A percentile compares a stretch with the other conserved stretches of the same genome.
Conservation (phyloP, 2,888 invertebrate genomes). For the Quadroppia sp. region DNA sequence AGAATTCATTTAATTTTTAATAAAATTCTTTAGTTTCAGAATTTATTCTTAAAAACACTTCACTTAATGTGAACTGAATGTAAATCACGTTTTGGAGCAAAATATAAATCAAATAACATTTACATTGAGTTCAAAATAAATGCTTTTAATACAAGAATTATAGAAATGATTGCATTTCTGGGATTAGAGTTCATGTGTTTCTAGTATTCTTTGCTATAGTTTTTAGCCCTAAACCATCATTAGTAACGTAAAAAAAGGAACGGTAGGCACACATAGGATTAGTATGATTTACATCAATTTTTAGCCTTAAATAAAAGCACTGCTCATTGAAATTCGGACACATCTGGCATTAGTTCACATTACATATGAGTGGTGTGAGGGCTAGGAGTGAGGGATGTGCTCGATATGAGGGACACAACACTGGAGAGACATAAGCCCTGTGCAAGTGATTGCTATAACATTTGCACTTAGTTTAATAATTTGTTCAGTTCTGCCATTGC, state of each 20-base stretch:
- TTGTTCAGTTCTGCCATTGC: background rate
- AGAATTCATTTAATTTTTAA: too few species aligned
- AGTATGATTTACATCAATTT: conserved; percentile 12
- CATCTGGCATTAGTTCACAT: conserved; percentile 35
- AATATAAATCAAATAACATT: too few species aligned
- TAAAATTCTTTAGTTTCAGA: too few species aligned
- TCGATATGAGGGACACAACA: background rate
- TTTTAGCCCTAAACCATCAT: conserved; percentile 35
- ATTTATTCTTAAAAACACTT: background rate
- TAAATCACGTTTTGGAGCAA: background rate
- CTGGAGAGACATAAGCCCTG: background rate
- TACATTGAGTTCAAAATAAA: too few species aligned
- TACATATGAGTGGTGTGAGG: conserved; percentile 18
- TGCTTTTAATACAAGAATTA: background rate
- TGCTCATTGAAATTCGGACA: conserved; percentile 11
- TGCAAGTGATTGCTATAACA: conserved; percentile 2
- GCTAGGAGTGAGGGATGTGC: background rate
- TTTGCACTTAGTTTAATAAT: background rate
- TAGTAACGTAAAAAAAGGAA: background rate
- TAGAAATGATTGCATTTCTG: background rate
- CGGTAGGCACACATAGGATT: conserved; percentile 29
- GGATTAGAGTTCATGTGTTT: background rate
- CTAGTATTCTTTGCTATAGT: conserved; percentile 12
- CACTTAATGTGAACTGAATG: background rate
- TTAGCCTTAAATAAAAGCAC: conserved; percentile 16